Evolutionary conservation across 2,113 vertebrate species (phyloP).

Genomic region (Chaetodon auriga): DNA sequence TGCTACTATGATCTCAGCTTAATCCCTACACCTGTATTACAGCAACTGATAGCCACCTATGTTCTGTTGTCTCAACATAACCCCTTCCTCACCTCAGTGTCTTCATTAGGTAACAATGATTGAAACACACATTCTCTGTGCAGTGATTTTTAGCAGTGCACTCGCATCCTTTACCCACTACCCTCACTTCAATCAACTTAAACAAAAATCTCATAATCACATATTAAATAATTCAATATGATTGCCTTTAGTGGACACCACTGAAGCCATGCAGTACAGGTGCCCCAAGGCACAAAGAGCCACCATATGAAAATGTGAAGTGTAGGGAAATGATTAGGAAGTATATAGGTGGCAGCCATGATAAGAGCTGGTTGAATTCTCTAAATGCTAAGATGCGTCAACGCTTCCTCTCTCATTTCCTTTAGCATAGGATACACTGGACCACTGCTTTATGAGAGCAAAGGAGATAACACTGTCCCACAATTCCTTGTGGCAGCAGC

Average conservation of each 20-base stretch:
- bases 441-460: too few species aligned
- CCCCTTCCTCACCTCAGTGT: not conserved
- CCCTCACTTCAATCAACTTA: not conserved
- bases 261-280: not conserved
- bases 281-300: not conserved
- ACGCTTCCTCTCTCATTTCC: too few species aligned
- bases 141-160: too few species aligned
- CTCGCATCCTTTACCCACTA: not conserved
- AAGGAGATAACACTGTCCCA: too few species aligned
- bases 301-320: not conserved
- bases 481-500: too few species aligned
- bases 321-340: too few species aligned
- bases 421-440: too few species aligned
- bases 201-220: not conserved
- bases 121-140: not conserved
- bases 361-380: too few species aligned
- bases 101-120: not conserved
- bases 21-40: constrained; percentile 20
- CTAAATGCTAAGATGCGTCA: too few species aligned
- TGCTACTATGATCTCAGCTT: constrained; percentile 39
- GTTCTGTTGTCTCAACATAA: not conserved
- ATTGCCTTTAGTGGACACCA: not conserved
- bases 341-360: too few species aligned
- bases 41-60: constrained; percentile 11
- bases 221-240: not conserved